Conservation (phyloP, 2,888 invertebrate genomes). For the Cerceris ruficornis region DNA sequence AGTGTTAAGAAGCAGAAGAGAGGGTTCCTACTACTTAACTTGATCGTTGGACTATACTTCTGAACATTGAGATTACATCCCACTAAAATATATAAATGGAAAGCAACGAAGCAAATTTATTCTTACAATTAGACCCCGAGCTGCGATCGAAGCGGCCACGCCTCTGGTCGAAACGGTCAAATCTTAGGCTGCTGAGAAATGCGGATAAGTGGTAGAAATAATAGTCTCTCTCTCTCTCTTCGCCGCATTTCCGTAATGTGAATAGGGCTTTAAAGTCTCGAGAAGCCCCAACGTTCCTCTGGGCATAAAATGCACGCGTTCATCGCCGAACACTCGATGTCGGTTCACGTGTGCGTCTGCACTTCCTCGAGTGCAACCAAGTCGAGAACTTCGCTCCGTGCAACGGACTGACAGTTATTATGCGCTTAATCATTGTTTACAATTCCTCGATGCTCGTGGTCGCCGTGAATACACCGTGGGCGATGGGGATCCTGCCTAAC, state of each 20-base stretch:
- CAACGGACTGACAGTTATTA: constrained; percentile 49
- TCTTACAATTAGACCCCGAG: no score
- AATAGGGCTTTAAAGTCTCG: constrained; percentile 10
- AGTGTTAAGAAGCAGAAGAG: no score
- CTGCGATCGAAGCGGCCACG: neutral
- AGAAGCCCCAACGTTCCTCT: constrained; percentile 6
- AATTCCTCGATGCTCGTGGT: constrained; percentile 30
- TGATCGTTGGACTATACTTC: no score
- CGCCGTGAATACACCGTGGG: constrained; percentile 4
- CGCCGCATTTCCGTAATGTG: constrained; percentile 3
- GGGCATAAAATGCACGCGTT: constrained; percentile 30
- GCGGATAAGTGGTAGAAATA: neutral
- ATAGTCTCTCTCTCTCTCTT: neutral
- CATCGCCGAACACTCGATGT: constrained; percentile 26
- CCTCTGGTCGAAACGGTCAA: constrained; percentile 7
- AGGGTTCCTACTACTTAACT: no score
- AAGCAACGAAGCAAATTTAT: no score
- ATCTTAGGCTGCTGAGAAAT: neutral
- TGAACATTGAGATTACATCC: no score
- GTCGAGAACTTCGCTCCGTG: constrained; percentile 12
- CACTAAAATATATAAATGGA: no score
- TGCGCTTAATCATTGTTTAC: constrained; percentile 62
- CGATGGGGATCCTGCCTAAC: constrained; percentile 21
- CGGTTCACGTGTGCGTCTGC: constrained; percentile 38
- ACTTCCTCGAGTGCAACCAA: constrained; percentile 37